A percentile compares a stretch with the other conserved stretches of the same genome.
These are phyloP conservation scores for Quadriops clusia DNA, from an alignment of 2,888 invertebrate genomes.

Conservation along the genomic window DNA sequence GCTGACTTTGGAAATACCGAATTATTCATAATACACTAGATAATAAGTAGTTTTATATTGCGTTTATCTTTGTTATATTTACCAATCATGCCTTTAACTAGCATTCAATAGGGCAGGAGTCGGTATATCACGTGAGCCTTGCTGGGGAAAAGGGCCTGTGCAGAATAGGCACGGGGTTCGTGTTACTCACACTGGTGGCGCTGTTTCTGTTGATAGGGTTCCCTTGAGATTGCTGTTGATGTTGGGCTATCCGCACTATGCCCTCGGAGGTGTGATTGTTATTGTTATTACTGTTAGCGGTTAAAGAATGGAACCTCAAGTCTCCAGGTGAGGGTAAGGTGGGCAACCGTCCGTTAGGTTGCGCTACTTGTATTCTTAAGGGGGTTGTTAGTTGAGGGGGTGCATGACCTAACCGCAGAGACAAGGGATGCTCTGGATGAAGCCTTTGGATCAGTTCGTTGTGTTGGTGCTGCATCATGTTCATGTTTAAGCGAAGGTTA, in stretches of 20 bases:
- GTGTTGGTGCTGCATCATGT: too few relatives aligned
- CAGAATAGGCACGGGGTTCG: slow-evolving; percentile 26
- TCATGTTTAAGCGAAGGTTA: slow-evolving; percentile 21
- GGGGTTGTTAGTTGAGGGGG: slow-evolving; percentile 28
- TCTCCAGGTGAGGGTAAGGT: too few relatives aligned
- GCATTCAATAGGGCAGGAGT: too few relatives aligned
- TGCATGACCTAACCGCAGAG: slow-evolving; percentile 28
- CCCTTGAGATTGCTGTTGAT: too few relatives aligned
- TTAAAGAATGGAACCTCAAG: too few relatives aligned
- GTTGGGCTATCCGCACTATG: slow-evolving; percentile 34
- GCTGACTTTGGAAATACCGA: too few relatives aligned
- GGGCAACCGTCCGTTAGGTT: slow-evolving; percentile 24
- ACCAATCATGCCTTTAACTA: too few relatives aligned
- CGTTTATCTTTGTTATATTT: too few relatives aligned
- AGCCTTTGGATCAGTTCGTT: slow-evolving; percentile 13
- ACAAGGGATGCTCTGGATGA: slow-evolving; percentile 28
- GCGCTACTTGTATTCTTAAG: slow-evolving; percentile 32
- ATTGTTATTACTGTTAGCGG: slow-evolving; percentile 2
- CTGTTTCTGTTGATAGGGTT: too few relatives aligned
- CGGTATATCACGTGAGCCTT: slow-evolving; percentile 38
- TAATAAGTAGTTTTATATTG: too few relatives aligned
- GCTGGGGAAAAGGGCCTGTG: slow-evolving; percentile 37
- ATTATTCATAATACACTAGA: too few relatives aligned
- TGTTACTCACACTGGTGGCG: too few relatives aligned
- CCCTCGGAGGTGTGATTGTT: slow-evolving; percentile 23